phyloP scores from a whole-genome alignment of 2,888 invertebrate genomes.

The Balanococcus diminutus region DNA sequence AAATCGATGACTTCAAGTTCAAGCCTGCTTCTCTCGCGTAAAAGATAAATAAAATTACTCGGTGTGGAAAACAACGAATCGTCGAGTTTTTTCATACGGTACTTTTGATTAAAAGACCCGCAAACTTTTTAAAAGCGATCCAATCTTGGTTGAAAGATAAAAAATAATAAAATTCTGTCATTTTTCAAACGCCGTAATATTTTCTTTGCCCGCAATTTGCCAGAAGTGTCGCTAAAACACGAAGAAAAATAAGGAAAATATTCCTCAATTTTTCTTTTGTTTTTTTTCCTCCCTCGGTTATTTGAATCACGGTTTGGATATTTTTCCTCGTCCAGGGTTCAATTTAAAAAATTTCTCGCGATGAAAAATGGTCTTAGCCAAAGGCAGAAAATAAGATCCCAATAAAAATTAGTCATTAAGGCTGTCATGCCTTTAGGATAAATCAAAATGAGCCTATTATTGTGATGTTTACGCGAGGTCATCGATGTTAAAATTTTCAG shows the following conservation, averaged over 20 bases:
- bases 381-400: no score
- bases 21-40: background rate
- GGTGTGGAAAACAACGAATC: background rate
- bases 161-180: background rate
- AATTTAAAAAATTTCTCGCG: background rate
- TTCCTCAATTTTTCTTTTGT: background rate
- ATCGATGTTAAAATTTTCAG: background rate
- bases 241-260: background rate
- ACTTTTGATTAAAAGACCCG: background rate
- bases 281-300: background rate
- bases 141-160: background rate
- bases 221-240: background rate
- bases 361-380: background rate
- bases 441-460: background rate
- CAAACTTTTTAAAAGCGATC: background rate
- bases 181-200: background rate
- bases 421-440: background rate
- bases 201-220: background rate
- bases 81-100: no score
- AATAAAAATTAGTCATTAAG: no score
- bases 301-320: background rate
- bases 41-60: background rate
- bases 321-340: background rate
- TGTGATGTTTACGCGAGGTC: background rate
- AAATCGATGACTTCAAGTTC: background rate